A percentile compares a stretch with the other conserved stretches of the same genome.
Conservation (phyloP, 2,888 invertebrate genomes). For the Pristionchus fissidentatus region DNA sequence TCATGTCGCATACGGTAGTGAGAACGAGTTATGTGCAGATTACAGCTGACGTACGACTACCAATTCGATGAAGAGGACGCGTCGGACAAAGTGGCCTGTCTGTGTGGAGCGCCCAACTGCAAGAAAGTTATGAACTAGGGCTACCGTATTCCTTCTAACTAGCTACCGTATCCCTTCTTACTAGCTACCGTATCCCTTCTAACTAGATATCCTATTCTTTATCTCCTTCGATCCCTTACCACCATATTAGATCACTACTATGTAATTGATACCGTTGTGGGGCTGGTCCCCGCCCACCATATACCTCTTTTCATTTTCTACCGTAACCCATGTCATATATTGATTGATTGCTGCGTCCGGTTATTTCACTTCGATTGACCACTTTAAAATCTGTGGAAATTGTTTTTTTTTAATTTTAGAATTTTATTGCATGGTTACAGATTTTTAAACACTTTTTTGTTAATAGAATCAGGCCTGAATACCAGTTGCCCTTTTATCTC, state of each 20-base stretch:
- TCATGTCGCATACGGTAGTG: too few species aligned
- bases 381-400: background rate
- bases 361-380: background rate
- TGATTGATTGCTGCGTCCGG: background rate
- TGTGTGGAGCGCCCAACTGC: conserved; percentile 98
- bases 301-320: too few species aligned
- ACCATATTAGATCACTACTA: background rate
- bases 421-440: background rate
- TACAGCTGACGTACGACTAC: conserved; percentile 81
- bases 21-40: too few species aligned
- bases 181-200: too few species aligned
- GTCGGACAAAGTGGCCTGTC: conserved; percentile 97
- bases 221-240: too few species aligned
- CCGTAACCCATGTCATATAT: conserved; percentile 35
- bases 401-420: background rate
- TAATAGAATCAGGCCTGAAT: conserved; percentile 13
- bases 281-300: background rate
- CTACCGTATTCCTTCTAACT: too few species aligned
- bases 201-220: too few species aligned
- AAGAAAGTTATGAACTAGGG: conserved; percentile 99
- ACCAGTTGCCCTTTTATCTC: background rate
- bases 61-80: conserved; percentile 98
- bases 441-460: background rate
- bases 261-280: background rate
- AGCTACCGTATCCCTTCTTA: too few species aligned